phyloP scores from a whole-genome alignment of 1,140 invertebrate genomes.

The Hylyphantes graminicola region DNA sequence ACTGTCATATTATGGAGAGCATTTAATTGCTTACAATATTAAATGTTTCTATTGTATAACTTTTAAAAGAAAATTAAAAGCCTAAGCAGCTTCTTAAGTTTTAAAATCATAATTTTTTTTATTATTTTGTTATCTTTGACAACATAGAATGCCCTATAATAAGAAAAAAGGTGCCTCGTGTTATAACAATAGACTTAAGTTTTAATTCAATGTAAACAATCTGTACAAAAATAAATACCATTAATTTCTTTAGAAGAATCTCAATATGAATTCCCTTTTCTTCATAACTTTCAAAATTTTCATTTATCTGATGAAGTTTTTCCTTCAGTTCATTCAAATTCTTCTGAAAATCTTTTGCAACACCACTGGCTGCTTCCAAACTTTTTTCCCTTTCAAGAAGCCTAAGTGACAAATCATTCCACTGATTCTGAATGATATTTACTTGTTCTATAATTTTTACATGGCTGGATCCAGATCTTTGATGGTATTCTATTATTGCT shows the following conservation, averaged over 20 bases:
- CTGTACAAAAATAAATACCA: constrained; percentile 17
- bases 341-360: constrained; percentile 89
- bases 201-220: neutral
- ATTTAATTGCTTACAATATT: too few relatives aligned
- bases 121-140: too few relatives aligned
- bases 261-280: constrained; percentile 82
- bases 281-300: constrained; percentile 83
- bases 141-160: too few relatives aligned
- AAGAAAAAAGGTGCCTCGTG: neutral
- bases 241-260: constrained; percentile 81
- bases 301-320: constrained; percentile 84
- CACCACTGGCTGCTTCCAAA: constrained; percentile 86
- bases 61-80: too few relatives aligned
- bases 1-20: too few relatives aligned
- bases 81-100: too few relatives aligned
- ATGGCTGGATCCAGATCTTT: constrained; percentile 76
- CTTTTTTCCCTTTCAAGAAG: constrained; percentile 85
- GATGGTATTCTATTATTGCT: constrained; percentile 78
- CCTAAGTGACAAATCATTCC: constrained; percentile 82
- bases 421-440: constrained; percentile 72
- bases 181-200: neutral
- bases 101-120: too few relatives aligned
- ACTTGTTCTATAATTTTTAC: constrained; percentile 76
- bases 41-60: too few relatives aligned
- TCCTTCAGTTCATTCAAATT: constrained; percentile 82